Conservation (phyloP, 2,113 vertebrate genomes). For the Leuciscus idus region DNA sequence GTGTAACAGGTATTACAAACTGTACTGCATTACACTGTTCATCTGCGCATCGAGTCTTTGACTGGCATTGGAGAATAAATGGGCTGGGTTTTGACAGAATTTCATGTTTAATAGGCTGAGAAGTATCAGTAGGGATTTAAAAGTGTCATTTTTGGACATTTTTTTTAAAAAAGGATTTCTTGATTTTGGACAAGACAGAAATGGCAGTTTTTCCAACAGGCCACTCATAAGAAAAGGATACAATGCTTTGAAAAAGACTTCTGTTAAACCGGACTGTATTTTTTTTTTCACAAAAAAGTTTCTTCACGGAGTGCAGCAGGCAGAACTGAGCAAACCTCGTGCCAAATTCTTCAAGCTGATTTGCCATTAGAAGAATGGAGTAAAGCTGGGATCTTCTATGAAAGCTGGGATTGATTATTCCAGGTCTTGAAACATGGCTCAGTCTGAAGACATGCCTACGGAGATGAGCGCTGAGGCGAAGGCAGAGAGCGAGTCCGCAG, state of each 20-base stretch:
- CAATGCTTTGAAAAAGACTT: constrained; percentile 25
- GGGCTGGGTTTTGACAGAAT: neutral
- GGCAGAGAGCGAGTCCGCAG: constrained; percentile 9
- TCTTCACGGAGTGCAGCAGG: constrained; percentile 3
- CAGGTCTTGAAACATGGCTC: constrained; percentile 84
- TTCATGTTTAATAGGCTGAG: neutral
- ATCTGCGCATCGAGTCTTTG: neutral
- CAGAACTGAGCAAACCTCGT: neutral
- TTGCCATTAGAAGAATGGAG: constrained; percentile 39
- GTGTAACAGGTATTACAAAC: constrained; percentile 32
- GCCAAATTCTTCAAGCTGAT: neutral
- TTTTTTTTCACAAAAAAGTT: constrained; percentile 1
- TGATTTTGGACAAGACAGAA: neutral
- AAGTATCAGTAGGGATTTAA: neutral
- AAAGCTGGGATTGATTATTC: constrained; percentile 35
- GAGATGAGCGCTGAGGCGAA: constrained; percentile 78
- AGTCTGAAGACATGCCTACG: constrained; percentile 90
- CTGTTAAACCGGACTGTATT: neutral
- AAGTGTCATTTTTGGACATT: neutral
- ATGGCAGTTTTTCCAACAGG: neutral
- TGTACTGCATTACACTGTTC: neutral
- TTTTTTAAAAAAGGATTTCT: neutral
- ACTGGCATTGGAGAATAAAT: constrained; percentile 1
- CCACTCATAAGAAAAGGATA: neutral
- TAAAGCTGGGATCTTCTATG: constrained; percentile 33